Evolutionary conservation across 2,888 invertebrate species (phyloP).

Genomic region (Ichneumoninae sp.): DNA sequence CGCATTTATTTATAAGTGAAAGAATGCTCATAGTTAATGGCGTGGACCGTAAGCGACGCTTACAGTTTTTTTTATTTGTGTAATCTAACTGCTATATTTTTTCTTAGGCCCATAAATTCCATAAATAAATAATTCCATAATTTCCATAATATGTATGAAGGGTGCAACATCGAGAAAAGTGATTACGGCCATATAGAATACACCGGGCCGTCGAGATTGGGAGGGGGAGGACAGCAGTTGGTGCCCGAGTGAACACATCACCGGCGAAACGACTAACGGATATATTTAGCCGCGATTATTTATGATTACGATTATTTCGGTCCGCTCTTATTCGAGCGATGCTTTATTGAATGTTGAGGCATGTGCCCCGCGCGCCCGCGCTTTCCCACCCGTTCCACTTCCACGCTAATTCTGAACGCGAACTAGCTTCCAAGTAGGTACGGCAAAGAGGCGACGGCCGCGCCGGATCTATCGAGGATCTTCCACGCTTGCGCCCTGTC

Average conservation of each 20-base stretch:
- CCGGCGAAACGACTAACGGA: slow-evolving; percentile 70
- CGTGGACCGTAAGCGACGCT: no score
- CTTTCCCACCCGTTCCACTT: slow-evolving; percentile 16
- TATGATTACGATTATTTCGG: slow-evolving; percentile 83
- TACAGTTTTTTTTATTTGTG: no score
- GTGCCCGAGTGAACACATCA: slow-evolving; percentile 70
- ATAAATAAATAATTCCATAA: neutral
- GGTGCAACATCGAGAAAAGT: slow-evolving; percentile 59
- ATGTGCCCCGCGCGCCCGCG: slow-evolving; percentile 74
- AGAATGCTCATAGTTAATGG: no score
- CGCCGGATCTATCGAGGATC: slow-evolving; percentile 60
- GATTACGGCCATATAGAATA: slow-evolving; percentile 56
- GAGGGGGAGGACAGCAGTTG: slow-evolving; percentile 71
- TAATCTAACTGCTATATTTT: no score
- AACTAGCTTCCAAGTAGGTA: slow-evolving; percentile 59
- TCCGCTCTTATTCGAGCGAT: slow-evolving; percentile 78
- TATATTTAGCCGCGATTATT: slow-evolving; percentile 82
- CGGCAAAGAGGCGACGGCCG: slow-evolving; percentile 19
- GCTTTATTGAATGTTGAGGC: slow-evolving; percentile 82
- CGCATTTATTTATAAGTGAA: no score
- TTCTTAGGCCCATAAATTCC: no score
- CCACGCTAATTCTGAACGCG: slow-evolving; percentile 79
- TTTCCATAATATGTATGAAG: neutral
- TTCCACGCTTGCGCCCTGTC: neutral
- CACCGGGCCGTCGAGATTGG: slow-evolving; percentile 9